Percentiles rank a stretch among this genome's conserved stretches.
Evolutionary conservation across 2,113 vertebrate genomes (phyloP).

Genomic region (Gasterosteus aculeatus): DNA sequence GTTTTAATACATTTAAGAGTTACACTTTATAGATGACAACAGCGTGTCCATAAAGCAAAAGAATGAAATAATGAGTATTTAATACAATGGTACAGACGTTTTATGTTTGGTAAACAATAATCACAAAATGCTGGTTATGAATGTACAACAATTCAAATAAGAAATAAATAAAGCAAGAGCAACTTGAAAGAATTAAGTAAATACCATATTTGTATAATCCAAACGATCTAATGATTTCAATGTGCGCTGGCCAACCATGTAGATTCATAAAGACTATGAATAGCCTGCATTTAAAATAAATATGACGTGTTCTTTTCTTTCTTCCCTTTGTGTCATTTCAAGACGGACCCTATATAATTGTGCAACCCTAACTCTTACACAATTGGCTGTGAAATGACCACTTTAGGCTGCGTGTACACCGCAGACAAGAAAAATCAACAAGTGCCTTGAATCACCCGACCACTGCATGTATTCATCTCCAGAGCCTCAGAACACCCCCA

Average conservation of each 20-base stretch:
- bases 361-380: not conserved
- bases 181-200: too few species aligned
- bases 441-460: conserved; percentile 32
- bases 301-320: not conserved
- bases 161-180: not conserved
- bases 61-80: not conserved
- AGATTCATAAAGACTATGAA: not conserved
- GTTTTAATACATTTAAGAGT: not conserved
- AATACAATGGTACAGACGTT: not conserved
- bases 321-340: conserved; percentile 3
- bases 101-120: not conserved
- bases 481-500: conserved; percentile 22
- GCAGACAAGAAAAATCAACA: conserved; percentile 57
- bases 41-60: not conserved
- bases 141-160: not conserved
- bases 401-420: not conserved
- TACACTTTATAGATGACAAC: too few species aligned
- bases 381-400: conserved; percentile 25
- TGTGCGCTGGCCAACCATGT: not conserved
- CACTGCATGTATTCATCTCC: conserved; percentile 30
- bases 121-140: not conserved
- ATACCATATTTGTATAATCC: not conserved
- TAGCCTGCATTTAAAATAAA: not conserved
- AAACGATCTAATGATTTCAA: not conserved
- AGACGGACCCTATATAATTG: not conserved